phyloP scores from a whole-genome alignment of 2,888 invertebrate genomes.

The Leistus spinibarbis region DNA sequence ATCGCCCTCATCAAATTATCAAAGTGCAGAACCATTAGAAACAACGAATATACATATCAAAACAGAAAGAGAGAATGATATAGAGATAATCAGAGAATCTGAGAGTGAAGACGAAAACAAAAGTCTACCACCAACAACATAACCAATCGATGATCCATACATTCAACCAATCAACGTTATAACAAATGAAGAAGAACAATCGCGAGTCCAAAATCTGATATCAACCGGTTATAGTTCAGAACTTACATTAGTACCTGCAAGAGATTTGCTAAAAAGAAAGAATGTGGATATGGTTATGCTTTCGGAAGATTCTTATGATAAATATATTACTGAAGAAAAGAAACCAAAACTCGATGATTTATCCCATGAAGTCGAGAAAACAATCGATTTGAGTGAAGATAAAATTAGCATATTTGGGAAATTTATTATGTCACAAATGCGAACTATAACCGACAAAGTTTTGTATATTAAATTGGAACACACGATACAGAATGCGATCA shows the following conservation, averaged over 20 bases:
- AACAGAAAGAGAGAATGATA: conserved; percentile 15
- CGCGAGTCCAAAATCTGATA: conserved; percentile 2
- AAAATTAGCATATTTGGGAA: conserved; percentile 38
- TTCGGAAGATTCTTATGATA: not conserved
- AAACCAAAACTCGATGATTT: not conserved
- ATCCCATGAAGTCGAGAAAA: not conserved
- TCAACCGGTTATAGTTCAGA: conserved; percentile 10
- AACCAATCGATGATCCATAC: no score
- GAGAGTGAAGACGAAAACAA: conserved; percentile 3
- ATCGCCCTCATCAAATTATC: not conserved
- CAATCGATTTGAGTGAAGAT: conserved; percentile 17
- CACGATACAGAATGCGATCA: conserved; percentile 40
- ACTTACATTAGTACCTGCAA: conserved; percentile 25
- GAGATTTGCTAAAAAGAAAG: not conserved
- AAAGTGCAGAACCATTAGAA: not conserved
- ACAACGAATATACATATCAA: not conserved
- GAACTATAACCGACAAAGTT: conserved; percentile 34
- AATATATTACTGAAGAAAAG: conserved; percentile 8
- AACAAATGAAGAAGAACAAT: not conserved
- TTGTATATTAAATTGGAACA: conserved; percentile 37
- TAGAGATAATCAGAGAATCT: conserved; percentile 24
- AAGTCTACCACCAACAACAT: not conserved
- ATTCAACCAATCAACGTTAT: not conserved
- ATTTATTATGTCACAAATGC: conserved; percentile 39
- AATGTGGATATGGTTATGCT: not conserved